A percentile compares a stretch with the other conserved stretches of the same genome.
Conservation (phyloP, 2,888 invertebrate species). For the Dioctria rufipes region DNA sequence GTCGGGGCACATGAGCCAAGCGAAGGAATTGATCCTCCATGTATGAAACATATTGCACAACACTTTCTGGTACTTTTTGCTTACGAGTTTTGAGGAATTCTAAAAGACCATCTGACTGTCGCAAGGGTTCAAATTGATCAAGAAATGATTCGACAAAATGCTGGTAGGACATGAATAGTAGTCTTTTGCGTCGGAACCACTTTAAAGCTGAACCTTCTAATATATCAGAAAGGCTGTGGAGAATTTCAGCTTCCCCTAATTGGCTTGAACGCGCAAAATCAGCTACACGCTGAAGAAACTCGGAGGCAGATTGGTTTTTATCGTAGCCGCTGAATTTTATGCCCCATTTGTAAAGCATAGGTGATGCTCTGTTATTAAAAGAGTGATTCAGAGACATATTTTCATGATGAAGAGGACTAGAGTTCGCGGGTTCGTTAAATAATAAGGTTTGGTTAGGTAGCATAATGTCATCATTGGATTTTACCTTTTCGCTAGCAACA, state of each 20-base stretch:
- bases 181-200: background rate
- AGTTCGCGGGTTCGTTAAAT: too few relatives aligned
- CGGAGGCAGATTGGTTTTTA: background rate
- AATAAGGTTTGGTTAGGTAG: too few relatives aligned
- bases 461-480: too few relatives aligned
- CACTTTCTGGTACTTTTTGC: background rate
- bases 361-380: too few relatives aligned
- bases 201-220: background rate
- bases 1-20: background rate
- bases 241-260: background rate
- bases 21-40: background rate
- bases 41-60: background rate
- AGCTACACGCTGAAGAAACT: background rate
- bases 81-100: background rate
- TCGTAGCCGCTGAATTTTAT: background rate
- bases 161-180: background rate
- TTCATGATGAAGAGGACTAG: too few relatives aligned
- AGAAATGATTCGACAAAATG: background rate
- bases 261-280: background rate
- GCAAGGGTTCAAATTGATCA: background rate
- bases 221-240: background rate
- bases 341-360: constrained; percentile 1
- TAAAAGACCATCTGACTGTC: background rate
- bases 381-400: too few relatives aligned
- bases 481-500: too few relatives aligned